Percentiles rank a stretch among this genome's conserved stretches.
Conservation (phyloP, 2,113 vertebrate genomes). For the Pitta sordida region DNA sequence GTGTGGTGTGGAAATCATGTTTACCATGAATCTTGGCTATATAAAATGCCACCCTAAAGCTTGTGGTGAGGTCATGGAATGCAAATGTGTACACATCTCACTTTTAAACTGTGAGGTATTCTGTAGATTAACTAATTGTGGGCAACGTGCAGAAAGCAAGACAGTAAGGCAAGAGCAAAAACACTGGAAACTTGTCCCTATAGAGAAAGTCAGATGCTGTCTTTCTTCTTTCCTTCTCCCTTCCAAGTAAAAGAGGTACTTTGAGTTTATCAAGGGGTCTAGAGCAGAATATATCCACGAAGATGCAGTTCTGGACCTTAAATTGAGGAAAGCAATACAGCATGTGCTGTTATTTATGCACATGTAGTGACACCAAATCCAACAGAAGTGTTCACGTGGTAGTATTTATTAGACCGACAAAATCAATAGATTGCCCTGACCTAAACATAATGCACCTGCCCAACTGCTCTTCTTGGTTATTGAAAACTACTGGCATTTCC, state of each 20-base stretch:
- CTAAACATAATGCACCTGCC: neutral
- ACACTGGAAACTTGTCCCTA: neutral
- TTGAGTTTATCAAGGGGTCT: neutral
- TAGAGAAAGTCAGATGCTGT: neutral
- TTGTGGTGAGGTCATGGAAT: neutral
- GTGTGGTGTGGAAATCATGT: too few species aligned
- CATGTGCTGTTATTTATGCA: neutral
- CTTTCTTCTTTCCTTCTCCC: neutral
- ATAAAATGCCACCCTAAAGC: neutral
- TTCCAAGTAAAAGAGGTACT: neutral
- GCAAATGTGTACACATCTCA: neutral
- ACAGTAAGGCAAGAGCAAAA: neutral
- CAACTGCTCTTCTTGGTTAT: neutral
- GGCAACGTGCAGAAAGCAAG: neutral
- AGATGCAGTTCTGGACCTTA: neutral
- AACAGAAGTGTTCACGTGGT: neutral
- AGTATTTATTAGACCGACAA: neutral
- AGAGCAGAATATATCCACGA: neutral
- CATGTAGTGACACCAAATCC: neutral
- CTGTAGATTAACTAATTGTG: neutral
- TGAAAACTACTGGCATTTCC: neutral
- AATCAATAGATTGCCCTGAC: neutral
- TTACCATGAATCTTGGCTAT: neutral
- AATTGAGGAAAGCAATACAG: neutral
- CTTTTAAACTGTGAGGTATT: neutral